Evolutionary conservation across 2,113 vertebrate genomes (phyloP).

Genomic region (human (Homo sapiens)): DNA sequence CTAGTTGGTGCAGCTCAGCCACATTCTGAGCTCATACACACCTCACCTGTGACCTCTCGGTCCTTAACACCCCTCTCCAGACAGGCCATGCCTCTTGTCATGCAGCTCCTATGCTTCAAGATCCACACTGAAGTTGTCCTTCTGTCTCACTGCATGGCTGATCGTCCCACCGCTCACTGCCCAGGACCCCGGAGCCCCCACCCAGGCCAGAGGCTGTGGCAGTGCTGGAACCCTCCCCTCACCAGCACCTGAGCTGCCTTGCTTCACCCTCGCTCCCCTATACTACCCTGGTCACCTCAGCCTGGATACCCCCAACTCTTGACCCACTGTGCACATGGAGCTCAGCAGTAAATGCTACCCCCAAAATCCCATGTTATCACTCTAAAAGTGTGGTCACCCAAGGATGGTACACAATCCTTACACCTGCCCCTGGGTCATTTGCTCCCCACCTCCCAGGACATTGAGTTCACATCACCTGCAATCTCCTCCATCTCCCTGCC

Average conservation of each 20-base stretch:
- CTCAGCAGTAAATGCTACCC: background rate
- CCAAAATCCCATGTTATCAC: background rate
- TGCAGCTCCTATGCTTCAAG: no score
- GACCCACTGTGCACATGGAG: fast-evolving
- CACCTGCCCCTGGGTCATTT: background rate
- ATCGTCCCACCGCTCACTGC: fast-evolving
- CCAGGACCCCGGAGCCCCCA: no score
- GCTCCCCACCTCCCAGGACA: background rate
- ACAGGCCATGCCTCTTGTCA: background rate
- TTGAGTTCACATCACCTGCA: background rate
- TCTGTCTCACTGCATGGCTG: background rate
- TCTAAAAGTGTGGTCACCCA: no score
- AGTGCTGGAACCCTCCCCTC: background rate
- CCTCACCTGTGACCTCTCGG: background rate
- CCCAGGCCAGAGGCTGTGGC: background rate
- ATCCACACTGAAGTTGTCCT: background rate
- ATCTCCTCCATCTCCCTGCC: background rate
- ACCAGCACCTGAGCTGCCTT: background rate
- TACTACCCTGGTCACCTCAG: background rate
- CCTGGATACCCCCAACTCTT: background rate
- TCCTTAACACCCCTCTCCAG: background rate
- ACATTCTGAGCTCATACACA: fast-evolving
- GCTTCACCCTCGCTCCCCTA: background rate
- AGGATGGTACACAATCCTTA: background rate
- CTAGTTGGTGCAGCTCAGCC: background rate